Conservation (phyloP, 2,797 vertebrate species). For the Spinibarbus caldwelli region DNA sequence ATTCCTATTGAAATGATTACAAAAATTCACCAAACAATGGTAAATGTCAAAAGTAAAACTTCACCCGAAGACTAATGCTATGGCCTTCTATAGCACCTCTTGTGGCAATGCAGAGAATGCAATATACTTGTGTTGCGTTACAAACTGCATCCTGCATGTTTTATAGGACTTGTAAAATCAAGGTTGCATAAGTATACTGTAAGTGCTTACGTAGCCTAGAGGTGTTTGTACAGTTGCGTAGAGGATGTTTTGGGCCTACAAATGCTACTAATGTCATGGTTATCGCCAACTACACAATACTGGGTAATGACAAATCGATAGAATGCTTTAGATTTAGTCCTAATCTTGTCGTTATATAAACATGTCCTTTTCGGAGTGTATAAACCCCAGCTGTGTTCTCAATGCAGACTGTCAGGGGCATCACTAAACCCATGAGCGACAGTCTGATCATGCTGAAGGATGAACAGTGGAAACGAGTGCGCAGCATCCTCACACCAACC, state of each 20-base stretch:
- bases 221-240: not conserved
- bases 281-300: not conserved
- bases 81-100: not conserved
- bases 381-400: not conserved
- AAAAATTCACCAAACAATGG: not conserved
- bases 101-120: not conserved
- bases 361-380: not conserved
- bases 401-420: constrained; percentile 74
- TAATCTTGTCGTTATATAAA: not conserved
- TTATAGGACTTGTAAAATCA: not conserved
- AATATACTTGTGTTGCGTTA: not conserved
- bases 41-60: not conserved
- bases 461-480: constrained; percentile 84
- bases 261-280: not conserved
- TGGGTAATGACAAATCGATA: not conserved
- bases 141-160: not conserved
- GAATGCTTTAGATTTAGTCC: not conserved
- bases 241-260: not conserved
- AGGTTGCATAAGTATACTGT: not conserved
- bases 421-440: constrained; percentile 84
- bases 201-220: not conserved
- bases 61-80: not conserved
- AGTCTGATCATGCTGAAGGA: constrained; percentile 87
- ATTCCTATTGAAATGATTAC: not conserved
- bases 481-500: constrained; percentile 78